Evolutionary conservation across 1,140 invertebrate species (phyloP).

Genomic region (Meloidogyne hapla): DNA sequence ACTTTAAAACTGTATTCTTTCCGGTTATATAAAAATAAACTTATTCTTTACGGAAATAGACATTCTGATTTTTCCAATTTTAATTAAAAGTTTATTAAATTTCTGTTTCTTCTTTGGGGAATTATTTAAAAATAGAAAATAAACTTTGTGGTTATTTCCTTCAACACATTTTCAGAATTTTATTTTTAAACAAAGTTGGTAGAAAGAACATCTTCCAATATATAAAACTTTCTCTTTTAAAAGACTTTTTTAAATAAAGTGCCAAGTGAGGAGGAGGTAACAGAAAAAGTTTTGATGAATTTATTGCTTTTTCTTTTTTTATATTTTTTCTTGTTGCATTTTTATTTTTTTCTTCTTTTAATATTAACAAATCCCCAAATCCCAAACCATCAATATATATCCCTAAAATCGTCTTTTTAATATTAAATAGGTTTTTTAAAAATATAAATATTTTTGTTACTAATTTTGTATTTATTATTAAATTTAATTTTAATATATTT

Average conservation of each 20-base stretch:
- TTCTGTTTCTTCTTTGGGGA: too few species aligned
- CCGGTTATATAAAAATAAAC: background rate
- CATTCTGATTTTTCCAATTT: too few species aligned
- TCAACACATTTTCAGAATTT: background rate
- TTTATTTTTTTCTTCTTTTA: background rate
- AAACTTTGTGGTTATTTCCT: background rate
- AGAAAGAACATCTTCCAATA: background rate
- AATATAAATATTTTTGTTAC: background rate
- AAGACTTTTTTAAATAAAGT: background rate
- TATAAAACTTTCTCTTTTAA: background rate
- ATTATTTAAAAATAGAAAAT: background rate
- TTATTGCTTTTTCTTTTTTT: too few species aligned
- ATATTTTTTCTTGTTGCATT: background rate
- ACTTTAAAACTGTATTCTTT: background rate
- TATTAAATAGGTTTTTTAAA: background rate
- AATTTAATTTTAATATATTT: background rate
- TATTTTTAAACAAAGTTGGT: too few species aligned
- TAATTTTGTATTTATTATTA: constrained; percentile 11
- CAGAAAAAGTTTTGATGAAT: background rate
- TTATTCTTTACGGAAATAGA: too few species aligned
- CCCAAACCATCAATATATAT: background rate
- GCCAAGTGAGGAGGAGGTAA: background rate
- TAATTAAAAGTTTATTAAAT: too few species aligned
- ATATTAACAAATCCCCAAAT: background rate
- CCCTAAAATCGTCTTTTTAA: background rate